phyloP scores from a whole-genome alignment of 2,888 invertebrate genomes.

The Fragum whitleyi region DNA sequence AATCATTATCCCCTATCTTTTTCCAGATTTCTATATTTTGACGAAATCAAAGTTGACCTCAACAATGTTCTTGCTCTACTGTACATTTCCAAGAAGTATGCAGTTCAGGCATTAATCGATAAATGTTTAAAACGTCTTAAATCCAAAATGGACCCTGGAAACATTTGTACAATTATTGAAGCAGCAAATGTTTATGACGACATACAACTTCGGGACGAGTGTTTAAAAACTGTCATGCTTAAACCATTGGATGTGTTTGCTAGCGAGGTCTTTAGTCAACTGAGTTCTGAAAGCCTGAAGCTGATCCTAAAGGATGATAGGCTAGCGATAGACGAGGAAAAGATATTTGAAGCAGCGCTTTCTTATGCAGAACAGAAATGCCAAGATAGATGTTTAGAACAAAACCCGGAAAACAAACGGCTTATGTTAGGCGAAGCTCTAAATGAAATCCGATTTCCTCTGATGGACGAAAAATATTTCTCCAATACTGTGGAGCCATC shows the following conservation, averaged over 20 bases:
- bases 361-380: slow-evolving; percentile 65
- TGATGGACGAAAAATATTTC: slow-evolving; percentile 59
- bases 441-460: slow-evolving; percentile 65
- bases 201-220: slow-evolving; percentile 54
- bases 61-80: slow-evolving; percentile 54
- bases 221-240: slow-evolving; percentile 53
- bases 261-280: slow-evolving; percentile 56
- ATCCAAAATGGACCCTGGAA: slow-evolving; percentile 60
- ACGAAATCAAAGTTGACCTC: slow-evolving; percentile 45
- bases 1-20: too few species aligned
- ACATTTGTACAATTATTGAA: slow-evolving; percentile 64
- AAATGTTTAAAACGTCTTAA: slow-evolving; percentile 64
- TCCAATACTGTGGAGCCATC: slow-evolving; percentile 55
- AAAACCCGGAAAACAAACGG: slow-evolving; percentile 56
- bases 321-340: slow-evolving; percentile 59
- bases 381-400: slow-evolving; percentile 27
- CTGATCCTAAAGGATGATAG: slow-evolving; percentile 62
- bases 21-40: slow-evolving; percentile 61
- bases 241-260: slow-evolving; percentile 60
- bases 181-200: slow-evolving; percentile 64
- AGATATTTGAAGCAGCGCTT: slow-evolving; percentile 63
- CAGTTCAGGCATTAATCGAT: slow-evolving; percentile 56
- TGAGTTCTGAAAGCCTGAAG: slow-evolving; percentile 58
- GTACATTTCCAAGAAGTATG: slow-evolving; percentile 67
- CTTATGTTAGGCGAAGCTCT: slow-evolving; percentile 52